Base-by-base conservation (phyloP, 2,113 vertebrate genomes). In the cattle (Bos taurus) region DNA sequence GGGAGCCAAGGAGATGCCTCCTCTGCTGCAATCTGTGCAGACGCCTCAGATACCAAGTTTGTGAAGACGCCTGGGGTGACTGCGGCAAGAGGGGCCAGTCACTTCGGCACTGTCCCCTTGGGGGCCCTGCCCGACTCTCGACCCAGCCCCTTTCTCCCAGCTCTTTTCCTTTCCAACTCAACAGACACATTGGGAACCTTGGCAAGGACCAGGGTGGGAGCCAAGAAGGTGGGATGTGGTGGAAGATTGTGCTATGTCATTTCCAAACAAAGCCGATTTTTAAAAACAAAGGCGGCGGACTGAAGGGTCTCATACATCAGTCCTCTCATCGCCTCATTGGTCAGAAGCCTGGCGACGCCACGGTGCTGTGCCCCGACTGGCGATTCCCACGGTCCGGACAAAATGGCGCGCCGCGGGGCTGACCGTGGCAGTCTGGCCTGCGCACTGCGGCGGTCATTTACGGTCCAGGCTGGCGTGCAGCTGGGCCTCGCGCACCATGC, bases 401-500 rank as follows among this genome's bases (percentile, higher is more conserved):
- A 90, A 57, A 30, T 25, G 43, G 83, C 43, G 93, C 12, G 64
- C 52, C 19, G 0, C 3, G 2, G 21, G 74, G 33, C 67, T 71
- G 40, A 19, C n/a, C 2, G 30, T 74, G 93, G 36, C 77, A 48
- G 50, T 59, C 36, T 40, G 89, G 25, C 57, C 23, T 2, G 30
- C 9, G 3, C n/a, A 17, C 46, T 3, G 43, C 6, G 0, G 43
- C n/a, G 88, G 93, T 99, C 99, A 99, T 96, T 99, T 99, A 90
- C 99, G 99, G 97, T 99, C 99, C 92, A 99, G 98, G 91, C 98
- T 99, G 97, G 99, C 99, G 60, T 99, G 99, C 46, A 99, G 98
- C 96, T 99, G 99, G 78, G 99, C 99, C 96, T 99, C 99, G 4
- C 99, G 99, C 40, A 99, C 99, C 99, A 99, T 99, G 94, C 99